Conservation (phyloP, 2,797 vertebrate genomes). For the Sarcophilus harrisii region DNA sequence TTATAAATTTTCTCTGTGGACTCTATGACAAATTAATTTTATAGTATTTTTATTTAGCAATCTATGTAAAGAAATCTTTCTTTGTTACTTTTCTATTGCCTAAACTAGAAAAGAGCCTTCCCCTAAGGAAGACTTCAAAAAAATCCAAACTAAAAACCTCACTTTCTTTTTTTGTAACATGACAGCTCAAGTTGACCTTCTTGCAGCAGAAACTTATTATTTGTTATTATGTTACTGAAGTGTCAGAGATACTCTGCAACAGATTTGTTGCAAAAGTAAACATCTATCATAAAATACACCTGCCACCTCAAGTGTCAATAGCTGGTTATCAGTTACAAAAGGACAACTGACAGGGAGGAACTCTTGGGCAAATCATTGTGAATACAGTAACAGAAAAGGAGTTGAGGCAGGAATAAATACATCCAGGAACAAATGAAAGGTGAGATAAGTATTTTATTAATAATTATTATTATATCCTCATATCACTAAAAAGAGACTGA, state of each 20-base stretch:
- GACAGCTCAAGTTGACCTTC: neutral
- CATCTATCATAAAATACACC: neutral
- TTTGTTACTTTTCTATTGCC: conserved; percentile 10
- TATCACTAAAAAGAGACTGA: neutral
- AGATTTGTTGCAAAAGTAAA: neutral
- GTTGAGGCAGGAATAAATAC: neutral
- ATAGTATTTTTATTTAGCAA: neutral
- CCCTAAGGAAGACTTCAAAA: conserved; percentile 1
- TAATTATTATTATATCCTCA: neutral
- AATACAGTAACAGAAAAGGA: neutral
- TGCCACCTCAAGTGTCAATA: neutral
- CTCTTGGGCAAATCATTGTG: neutral
- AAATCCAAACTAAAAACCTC: neutral
- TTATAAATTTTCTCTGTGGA: neutral
- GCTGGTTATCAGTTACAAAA: neutral
- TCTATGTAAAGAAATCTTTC: neutral
- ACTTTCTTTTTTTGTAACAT: neutral
- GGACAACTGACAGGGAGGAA: neutral
- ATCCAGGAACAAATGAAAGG: neutral
- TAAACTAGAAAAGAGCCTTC: conserved; percentile 15
- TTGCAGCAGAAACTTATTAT: neutral
- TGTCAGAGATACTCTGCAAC: neutral
- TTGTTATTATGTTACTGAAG: conserved; percentile 13
- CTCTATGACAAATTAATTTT: neutral
- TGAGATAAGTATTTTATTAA: neutral